Evolutionary conservation across 2,888 invertebrate genomes (phyloP).

Genomic region (Drosophila conformis): DNA sequence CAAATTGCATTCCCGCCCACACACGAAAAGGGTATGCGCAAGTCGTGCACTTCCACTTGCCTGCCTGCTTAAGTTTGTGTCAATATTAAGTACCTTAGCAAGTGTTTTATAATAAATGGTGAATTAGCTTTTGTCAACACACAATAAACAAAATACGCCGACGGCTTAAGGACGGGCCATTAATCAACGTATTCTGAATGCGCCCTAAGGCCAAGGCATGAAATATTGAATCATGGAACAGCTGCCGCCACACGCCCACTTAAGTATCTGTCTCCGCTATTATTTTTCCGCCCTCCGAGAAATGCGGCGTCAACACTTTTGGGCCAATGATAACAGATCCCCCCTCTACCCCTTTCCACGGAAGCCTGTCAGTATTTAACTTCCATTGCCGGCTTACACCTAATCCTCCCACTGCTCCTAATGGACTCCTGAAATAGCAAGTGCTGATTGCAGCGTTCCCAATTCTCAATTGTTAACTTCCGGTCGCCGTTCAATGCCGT

Average conservation of each 20-base stretch:
- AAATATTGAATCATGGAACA: conserved; percentile 52
- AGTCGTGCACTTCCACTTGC: not conserved
- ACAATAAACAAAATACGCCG: conserved; percentile 56
- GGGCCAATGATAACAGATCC: conserved; percentile 45
- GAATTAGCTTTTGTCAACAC: conserved; percentile 54
- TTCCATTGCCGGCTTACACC: conserved; percentile 16
- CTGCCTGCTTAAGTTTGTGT: not conserved
- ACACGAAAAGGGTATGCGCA: conserved; percentile 8
- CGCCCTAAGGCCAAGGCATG: conserved; percentile 28
- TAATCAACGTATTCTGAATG: conserved; percentile 57
- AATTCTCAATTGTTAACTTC: conserved; percentile 54
- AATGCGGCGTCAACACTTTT: conserved; percentile 61
- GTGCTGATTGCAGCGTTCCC: conserved; percentile 59
- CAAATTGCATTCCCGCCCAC: not conserved
- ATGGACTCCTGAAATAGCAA: conserved; percentile 7
- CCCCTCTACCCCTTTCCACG: not conserved
- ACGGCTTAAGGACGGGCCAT: conserved; percentile 52
- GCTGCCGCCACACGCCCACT: conserved; percentile 32
- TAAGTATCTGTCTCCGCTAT: conserved; percentile 24
- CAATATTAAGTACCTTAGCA: conserved; percentile 16
- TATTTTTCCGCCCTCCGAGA: conserved; percentile 16
- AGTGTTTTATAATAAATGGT: conserved; percentile 49
- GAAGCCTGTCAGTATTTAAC: conserved; percentile 22
- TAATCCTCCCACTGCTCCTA: conserved; percentile 2
- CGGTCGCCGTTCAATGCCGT: conserved; percentile 43